Percentiles rank a stretch among this genome's conserved stretches.
Evolutionary conservation across 2,888 invertebrate species (phyloP).

Genomic region (Gryllus longicercus): DNA sequence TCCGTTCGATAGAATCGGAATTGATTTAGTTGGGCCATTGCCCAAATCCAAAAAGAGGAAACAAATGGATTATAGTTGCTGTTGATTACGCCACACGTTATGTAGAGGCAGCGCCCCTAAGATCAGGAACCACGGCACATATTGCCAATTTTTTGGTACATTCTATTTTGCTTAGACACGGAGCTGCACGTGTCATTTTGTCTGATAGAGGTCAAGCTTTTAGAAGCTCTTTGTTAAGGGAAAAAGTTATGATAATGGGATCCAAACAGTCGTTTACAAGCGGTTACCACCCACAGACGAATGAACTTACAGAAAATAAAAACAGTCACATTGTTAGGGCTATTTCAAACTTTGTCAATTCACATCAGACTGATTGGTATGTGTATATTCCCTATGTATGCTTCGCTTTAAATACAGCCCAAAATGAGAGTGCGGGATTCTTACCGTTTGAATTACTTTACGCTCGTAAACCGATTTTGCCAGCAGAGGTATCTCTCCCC

Average conservation of each 20-base stretch:
- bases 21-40: background rate
- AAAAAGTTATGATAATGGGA: background rate
- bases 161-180: no score
- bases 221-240: conserved; percentile 27
- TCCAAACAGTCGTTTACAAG: conserved; percentile 4
- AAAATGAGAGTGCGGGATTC: background rate
- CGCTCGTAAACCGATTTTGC: background rate
- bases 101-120: background rate
- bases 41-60: background rate
- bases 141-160: no score
- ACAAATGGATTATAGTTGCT: background rate
- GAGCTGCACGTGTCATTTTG: no score
- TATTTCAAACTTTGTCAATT: background rate
- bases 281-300: conserved; percentile 27
- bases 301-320: conserved; percentile 22
- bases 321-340: background rate
- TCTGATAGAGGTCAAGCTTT: conserved; percentile 38
- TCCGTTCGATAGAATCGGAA: background rate
- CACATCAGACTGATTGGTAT: no score
- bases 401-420: background rate
- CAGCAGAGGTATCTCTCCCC: background rate
- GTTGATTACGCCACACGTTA: background rate
- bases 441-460: background rate
- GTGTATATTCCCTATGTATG: background rate
- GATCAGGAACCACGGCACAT: no score